Base-by-base conservation (phyloP, 2,797 vertebrate species). In the Neosilurus hyrtlii region DNA sequence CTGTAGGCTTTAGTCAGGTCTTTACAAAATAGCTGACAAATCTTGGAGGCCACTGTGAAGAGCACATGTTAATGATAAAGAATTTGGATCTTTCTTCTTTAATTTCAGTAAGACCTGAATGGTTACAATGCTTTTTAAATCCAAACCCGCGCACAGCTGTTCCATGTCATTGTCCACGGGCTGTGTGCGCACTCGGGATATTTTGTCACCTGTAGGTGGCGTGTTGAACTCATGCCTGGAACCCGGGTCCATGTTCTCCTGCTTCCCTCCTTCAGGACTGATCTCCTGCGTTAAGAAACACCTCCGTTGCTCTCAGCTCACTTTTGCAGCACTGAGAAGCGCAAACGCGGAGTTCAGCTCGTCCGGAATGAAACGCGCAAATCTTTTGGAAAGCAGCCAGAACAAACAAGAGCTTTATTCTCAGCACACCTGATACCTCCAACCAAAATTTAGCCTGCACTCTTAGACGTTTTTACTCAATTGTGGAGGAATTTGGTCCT, bases 181-280 rank as follows among this genome's bases (percentile, higher is more conserved):
- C 16, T 74, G 16, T 30, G 24, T 12, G 9, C 24, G 61, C 61
- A 24, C 43, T 10, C 15, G 57, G 15, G 14, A 72, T 16, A 56
- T 2, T 35, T 66, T 78, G 63, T 81, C 22, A 70, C 85, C 90
- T 37, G 80, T 90, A 92, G 92, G 85, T 89, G 92, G 90, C 86
- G 91, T 86, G 35, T 82, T 82, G 54, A 22, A 74, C 37, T 67
- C 63, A 37, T 57, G 20, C 78, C 61, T 20, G 61, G 62, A 68
- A 35, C 20, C 26, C 52, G 51, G 18, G n/a, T 80, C 78, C 65
- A 80, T 24, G 59, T 56, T 37, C 26, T 57, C 78, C 78, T 65
- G 65, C 78, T 43, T 76, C 85, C 84, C 85, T 88, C 88, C 86
- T 87, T 80, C 56, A 72, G 79, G 79, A 81, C 30, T 65, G 79